These are phyloP conservation scores for Noturus placidus DNA, from an alignment of 2,113 vertebrate genomes.

Conservation along the genomic window DNA sequence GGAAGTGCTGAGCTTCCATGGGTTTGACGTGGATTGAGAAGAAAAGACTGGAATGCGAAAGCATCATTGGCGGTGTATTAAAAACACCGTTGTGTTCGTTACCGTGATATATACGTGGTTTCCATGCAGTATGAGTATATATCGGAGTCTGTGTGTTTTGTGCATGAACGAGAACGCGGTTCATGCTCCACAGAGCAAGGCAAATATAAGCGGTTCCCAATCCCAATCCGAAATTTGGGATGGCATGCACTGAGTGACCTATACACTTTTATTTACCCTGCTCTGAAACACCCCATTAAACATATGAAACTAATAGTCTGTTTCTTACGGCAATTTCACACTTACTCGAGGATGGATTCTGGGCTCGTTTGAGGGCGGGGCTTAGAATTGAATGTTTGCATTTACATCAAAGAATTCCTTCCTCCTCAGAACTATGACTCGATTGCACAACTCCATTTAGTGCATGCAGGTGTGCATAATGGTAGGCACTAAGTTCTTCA, in stretches of 20 bases:
- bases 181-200: not conserved
- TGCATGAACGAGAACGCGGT: conserved; percentile 10
- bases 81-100: not conserved
- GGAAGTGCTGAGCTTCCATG: not conserved
- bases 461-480: not conserved
- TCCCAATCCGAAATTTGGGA: not conserved
- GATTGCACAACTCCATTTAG: not conserved
- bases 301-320: not conserved
- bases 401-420: not conserved
- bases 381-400: not conserved
- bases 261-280: not conserved
- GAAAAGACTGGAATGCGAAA: not conserved
- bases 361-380: not conserved
- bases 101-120: conserved; percentile 35
- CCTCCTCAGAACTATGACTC: not conserved
- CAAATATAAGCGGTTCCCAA: not conserved
- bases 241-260: not conserved
- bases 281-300: not conserved
- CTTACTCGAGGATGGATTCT: not conserved
- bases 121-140: conserved; percentile 27
- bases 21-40: not conserved
- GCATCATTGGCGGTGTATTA: not conserved
- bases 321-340: not conserved
- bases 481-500: too few relatives aligned
- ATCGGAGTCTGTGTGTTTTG: conserved; percentile 12